A percentile compares a stretch with the other conserved stretches of the same genome.
phyloP scores from a whole-genome alignment of 1,140 invertebrate species.

The Steinernema feltiae region DNA sequence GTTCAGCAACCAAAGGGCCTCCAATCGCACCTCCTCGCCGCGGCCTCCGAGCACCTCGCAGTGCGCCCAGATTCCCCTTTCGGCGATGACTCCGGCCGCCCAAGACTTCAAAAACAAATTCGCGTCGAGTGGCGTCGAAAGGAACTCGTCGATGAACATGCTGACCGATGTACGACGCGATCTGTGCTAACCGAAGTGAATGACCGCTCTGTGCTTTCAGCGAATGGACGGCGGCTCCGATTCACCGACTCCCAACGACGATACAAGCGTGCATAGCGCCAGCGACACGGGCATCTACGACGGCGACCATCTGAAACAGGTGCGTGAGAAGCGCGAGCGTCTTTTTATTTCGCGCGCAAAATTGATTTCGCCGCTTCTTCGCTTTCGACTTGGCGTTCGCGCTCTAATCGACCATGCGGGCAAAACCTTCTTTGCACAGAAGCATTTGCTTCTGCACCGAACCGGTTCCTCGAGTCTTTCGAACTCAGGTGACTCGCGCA shows the following conservation, averaged over 20 bases:
- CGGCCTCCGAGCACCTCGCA: neutral
- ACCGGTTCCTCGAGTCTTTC: neutral
- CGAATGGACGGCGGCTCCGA: constrained; percentile 54
- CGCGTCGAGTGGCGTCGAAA: constrained; percentile 17
- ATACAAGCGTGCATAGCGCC: constrained; percentile 45
- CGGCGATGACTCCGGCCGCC: constrained; percentile 6
- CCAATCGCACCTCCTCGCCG: constrained; percentile 15
- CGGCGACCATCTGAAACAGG: constrained; percentile 18
- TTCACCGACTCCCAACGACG: constrained; percentile 51
- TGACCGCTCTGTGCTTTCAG: constrained; percentile 36
- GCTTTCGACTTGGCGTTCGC: neutral
- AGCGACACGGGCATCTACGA: constrained; percentile 41
- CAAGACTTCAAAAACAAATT: constrained; percentile 18
- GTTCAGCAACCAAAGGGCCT: constrained; percentile 50
- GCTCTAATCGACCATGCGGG: constrained; percentile 6
- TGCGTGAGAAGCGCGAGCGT: neutral
- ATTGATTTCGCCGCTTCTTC: constrained; percentile 10
- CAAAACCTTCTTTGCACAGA: neutral
- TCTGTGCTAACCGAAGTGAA: neutral
- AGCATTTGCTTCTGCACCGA: neutral
- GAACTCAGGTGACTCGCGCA: no score
- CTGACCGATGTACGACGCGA: constrained; percentile 14
- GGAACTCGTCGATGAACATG: constrained; percentile 36
- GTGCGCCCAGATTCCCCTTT: constrained; percentile 14
- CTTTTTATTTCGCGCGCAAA: constrained; percentile 14